Evolutionary conservation across 1,140 invertebrate genomes (phyloP).

Genomic region (Drosophila orena): DNA sequence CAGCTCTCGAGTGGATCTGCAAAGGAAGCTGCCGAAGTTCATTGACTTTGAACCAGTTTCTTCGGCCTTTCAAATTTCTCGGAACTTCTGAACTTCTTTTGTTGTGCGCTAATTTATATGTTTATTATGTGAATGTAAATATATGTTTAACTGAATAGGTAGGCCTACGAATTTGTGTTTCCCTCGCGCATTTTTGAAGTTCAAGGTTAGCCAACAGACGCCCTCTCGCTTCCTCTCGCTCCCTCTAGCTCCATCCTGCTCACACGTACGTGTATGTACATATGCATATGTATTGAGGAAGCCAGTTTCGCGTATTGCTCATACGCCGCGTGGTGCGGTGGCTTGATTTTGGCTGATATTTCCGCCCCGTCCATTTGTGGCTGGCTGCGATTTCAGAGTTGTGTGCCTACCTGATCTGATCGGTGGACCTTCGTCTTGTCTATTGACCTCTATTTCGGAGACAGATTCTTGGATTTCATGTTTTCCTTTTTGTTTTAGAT

Average conservation of each 20-base stretch:
- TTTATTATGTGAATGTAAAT: slow-evolving; percentile 46
- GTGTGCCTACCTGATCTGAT: slow-evolving; percentile 34
- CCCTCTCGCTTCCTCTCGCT: not conserved
- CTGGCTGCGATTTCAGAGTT: not conserved
- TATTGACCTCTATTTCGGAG: slow-evolving; percentile 73
- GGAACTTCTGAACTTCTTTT: slow-evolving; percentile 45
- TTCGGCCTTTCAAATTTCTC: slow-evolving; percentile 33
- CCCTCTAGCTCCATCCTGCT: not conserved
- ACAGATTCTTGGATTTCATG: slow-evolving; percentile 19
- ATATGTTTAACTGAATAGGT: slow-evolving; percentile 54
- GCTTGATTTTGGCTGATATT: slow-evolving; percentile 45
- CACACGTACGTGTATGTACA: not conserved
- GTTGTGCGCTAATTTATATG: slow-evolving; percentile 47
- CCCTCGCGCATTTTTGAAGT: slow-evolving; percentile 69
- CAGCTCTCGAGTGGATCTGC: slow-evolving; percentile 21
- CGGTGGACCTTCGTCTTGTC: slow-evolving; percentile 67
- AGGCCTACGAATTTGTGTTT: slow-evolving; percentile 59
- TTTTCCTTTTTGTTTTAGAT: slow-evolving; percentile 9
- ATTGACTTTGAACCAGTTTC: slow-evolving; percentile 71
- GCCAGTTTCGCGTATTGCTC: slow-evolving; percentile 58
- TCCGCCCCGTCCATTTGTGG: slow-evolving; percentile 50
- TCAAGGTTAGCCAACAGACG: slow-evolving; percentile 63
- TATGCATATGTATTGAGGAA: slow-evolving; percentile 35
- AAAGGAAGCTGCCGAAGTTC: slow-evolving; percentile 55
- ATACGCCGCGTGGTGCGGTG: slow-evolving; percentile 49